A percentile compares a stretch with the other conserved stretches of the same genome.
Evolutionary conservation across 2,797 vertebrate genomes (phyloP).

Genomic region (Parotocinclus haroldoi): DNA sequence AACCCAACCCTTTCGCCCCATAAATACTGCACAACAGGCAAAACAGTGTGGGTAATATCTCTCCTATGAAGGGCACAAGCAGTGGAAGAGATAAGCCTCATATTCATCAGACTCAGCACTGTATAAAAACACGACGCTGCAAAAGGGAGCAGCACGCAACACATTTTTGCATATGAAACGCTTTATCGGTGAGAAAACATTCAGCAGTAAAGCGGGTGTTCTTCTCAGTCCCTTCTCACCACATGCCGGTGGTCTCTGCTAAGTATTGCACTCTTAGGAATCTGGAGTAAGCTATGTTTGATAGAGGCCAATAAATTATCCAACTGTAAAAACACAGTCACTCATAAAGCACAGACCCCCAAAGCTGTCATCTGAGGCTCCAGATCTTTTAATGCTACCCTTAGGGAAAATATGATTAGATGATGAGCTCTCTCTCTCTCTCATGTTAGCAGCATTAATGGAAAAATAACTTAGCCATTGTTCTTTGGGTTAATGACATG

Average conservation of each 20-base stretch:
- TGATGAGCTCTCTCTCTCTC: background rate
- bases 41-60: conserved; percentile 45
- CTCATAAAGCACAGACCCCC: conserved; percentile 64
- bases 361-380: conserved; percentile 55
- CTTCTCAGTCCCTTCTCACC: conserved; percentile 28
- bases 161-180: conserved; percentile 51
- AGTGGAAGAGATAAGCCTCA: conserved; percentile 58
- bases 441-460: conserved; percentile 14
- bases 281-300: conserved; percentile 38
- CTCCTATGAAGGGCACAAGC: conserved; percentile 30
- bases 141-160: conserved; percentile 61
- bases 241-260: conserved; percentile 26
- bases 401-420: conserved; percentile 41
- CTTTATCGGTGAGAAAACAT: conserved; percentile 39
- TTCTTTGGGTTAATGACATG: background rate
- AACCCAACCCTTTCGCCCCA: conserved; percentile 47
- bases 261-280: conserved; percentile 8
- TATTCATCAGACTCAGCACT: conserved; percentile 59
- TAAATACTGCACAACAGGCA: conserved; percentile 52
- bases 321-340: conserved; percentile 64
- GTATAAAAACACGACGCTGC: conserved; percentile 52
- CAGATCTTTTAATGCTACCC: conserved; percentile 42
- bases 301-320: conserved; percentile 63
- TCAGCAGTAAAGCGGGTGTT: conserved; percentile 18
- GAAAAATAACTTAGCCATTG: conserved; percentile 8